Evolutionary conservation across 1,140 invertebrate genomes (phyloP).

Genomic region (Steinernema feltiae): DNA sequence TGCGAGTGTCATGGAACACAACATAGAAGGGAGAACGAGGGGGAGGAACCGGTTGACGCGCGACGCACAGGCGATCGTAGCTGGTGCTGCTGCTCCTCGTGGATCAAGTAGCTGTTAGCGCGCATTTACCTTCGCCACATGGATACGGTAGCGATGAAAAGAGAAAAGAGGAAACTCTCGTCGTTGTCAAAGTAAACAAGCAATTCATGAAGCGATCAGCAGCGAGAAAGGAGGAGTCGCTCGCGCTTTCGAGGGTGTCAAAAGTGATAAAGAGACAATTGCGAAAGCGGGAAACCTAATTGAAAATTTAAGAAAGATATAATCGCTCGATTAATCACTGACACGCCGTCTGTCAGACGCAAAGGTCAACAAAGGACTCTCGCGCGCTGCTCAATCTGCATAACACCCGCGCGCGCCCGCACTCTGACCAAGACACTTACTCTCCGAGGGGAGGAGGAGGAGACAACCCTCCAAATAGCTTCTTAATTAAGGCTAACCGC

Average conservation of each 20-base stretch:
- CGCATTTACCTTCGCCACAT: not conserved
- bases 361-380: slow-evolving; percentile 4
- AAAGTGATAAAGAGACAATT: not conserved
- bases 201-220: too few species aligned
- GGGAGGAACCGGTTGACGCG: not conserved
- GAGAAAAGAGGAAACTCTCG: too few species aligned
- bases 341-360: slow-evolving; percentile 2
- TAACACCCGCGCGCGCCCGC: slow-evolving; percentile 10
- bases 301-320: slow-evolving; percentile 14
- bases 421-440: not conserved
- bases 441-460: not conserved
- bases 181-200: not conserved
- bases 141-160: not conserved
- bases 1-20: slow-evolving; percentile 5
- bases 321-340: slow-evolving; percentile 8
- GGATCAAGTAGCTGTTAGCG: slow-evolving; percentile 15
- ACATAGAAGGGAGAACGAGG: not conserved
- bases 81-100: too few species aligned
- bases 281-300: slow-evolving; percentile 1
- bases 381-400: slow-evolving; percentile 7
- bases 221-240: too few species aligned
- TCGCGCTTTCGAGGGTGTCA: not conserved
- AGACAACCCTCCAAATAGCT: not conserved
- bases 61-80: slow-evolving; percentile 1
- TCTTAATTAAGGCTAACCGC: not conserved